Percentiles rank a stretch among this genome's conserved stretches.
Evolutionary conservation across 2,797 vertebrate genomes (phyloP).

Genomic region (Mallotus villosus): DNA sequence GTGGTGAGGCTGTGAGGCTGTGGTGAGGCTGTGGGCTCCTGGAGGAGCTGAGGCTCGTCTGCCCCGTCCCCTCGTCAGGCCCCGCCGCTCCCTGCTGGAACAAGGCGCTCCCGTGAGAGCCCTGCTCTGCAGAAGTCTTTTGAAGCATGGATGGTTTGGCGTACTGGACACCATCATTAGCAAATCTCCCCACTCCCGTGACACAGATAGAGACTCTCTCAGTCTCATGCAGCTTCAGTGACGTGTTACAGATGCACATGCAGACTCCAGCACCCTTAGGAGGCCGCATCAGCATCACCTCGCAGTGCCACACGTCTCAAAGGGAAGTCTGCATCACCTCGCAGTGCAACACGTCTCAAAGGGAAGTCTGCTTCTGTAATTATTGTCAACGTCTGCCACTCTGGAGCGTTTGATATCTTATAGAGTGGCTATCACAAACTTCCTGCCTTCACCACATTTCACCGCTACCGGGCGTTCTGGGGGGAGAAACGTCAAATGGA

Average conservation of each 20-base stretch:
- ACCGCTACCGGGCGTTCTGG: constrained; percentile 62
- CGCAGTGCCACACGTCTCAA: no score
- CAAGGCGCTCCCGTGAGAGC: constrained; percentile 69
- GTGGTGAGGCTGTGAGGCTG: constrained; percentile 56
- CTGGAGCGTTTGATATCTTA: constrained; percentile 59
- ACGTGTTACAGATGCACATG: no score
- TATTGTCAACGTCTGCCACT: no score
- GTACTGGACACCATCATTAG: constrained; percentile 71
- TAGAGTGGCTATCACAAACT: constrained; percentile 70
- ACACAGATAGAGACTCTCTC: constrained; percentile 42
- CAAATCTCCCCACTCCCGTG: constrained; percentile 56
- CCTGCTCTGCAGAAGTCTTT: constrained; percentile 70
- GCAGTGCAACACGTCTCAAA: no score
- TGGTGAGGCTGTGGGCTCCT: constrained; percentile 31
- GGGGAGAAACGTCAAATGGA: constrained; percentile 67
- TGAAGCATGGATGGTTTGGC: constrained; percentile 75
- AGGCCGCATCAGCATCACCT: no score
- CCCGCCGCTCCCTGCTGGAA: constrained; percentile 44
- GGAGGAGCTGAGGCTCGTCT: constrained; percentile 65
- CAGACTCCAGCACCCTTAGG: no score
- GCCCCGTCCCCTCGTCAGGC: constrained; percentile 46
- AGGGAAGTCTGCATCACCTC: no score
- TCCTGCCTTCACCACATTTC: constrained; percentile 68
- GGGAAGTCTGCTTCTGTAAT: no score
- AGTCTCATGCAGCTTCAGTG: neutral